Evolutionary conservation across 2,797 vertebrate genomes (phyloP).

Genomic region (Acanthurus leucopareius): DNA sequence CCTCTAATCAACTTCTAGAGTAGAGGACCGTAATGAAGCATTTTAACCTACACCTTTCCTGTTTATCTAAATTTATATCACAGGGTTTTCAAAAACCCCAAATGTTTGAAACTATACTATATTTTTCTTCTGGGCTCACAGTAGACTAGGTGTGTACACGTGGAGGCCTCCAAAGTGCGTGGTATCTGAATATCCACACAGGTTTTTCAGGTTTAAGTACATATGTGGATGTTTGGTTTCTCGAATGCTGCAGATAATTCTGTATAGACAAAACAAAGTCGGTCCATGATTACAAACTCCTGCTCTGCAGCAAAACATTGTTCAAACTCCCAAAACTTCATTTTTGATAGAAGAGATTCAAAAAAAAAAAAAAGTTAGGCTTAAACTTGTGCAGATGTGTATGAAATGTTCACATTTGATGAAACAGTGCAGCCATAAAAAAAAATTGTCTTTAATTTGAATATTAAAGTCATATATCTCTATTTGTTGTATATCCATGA

Average conservation of each 20-base stretch:
- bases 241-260: background rate
- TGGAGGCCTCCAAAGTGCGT: background rate
- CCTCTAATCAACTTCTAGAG: background rate
- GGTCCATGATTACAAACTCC: background rate
- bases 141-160: background rate
- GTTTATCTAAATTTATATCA: background rate
- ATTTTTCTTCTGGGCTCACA: background rate
- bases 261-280: background rate
- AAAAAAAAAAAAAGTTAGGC: background rate
- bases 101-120: background rate
- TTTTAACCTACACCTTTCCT: background rate
- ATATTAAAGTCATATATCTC: background rate
- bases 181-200: background rate
- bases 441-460: background rate
- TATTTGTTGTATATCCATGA: background rate
- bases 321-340: background rate
- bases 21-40: background rate
- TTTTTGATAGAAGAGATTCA: background rate
- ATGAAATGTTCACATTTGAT: background rate
- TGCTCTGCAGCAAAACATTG: background rate
- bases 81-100: no score
- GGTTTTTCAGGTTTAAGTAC: background rate
- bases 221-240: background rate
- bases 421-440: background rate
- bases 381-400: background rate